Evolutionary conservation across 2,888 invertebrate species (phyloP), one percentile per base, ranked within the genome.

Genomic region (Cryptus viduatorius): DNA sequence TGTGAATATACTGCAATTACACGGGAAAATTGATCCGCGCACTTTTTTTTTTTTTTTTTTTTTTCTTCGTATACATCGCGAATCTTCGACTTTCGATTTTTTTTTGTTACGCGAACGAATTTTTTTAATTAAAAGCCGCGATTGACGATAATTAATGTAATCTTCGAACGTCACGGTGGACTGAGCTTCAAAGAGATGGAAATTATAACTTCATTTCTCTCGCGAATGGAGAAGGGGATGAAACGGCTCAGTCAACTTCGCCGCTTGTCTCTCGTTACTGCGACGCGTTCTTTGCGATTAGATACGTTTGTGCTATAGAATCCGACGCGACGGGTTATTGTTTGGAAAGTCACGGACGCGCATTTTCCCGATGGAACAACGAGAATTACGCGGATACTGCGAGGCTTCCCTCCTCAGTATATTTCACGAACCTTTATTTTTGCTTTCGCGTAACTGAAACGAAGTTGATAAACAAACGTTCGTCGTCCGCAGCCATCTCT

Each of bases 381-480:
- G 61, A 48, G 69, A 67, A 77, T 24, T 79, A 80, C 79, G 75
- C 73, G 68, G 68, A 75, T 71, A 77, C 83, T 65, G 31, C 75
- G 44, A 68, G 19, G 53, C 48, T 78, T 80, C 56, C 56, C 73
- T 80, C 84, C 73, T 80, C 84, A 71, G 78, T 56, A 64, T 56
- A 64, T 82, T 81, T 53, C 76, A 72, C 50, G 16, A 24, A 12
- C 19, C 50, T 64, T 37, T 31, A 31, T 72, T 42, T 53, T 65
- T 46, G 10, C 46, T 56, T 29, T 5, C n/a, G 37, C 46, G 80
- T 79, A 77, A 88, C 87, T 86, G 87, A 86, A 88, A 87, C 86
- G 85, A 88, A 86, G 86, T 83, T 82, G 86, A 87, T 87, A 87
- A 87, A 87, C 86, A 83, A 44, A 79, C 82, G 65, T 37, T 75